Conservation (phyloP, 2,888 invertebrate genomes). For the Ferrisia virgata region DNA sequence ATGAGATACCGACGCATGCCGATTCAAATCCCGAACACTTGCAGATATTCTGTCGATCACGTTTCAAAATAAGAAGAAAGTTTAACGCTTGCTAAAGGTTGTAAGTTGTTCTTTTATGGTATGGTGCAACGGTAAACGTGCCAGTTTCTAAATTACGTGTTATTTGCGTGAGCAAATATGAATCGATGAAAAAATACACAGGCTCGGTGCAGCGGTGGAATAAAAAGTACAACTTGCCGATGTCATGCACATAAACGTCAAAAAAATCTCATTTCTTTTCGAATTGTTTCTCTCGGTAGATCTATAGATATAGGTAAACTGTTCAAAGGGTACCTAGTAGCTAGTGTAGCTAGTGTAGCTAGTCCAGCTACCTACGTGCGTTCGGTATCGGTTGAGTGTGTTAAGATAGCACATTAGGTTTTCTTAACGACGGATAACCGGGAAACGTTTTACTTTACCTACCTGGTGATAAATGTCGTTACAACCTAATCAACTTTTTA, state of each 20-base stretch:
- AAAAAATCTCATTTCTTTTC: background rate
- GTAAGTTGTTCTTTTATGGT: background rate
- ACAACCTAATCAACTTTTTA: background rate
- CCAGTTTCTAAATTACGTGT: background rate
- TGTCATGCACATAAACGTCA: background rate
- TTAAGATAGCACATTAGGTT: background rate
- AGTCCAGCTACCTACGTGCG: too few relatives aligned
- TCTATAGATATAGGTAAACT: too few relatives aligned
- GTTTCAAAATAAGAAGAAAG: background rate
- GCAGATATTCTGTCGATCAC: background rate
- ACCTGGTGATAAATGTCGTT: background rate
- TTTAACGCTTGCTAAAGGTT: background rate
- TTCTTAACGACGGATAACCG: background rate
- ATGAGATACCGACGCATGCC: background rate
- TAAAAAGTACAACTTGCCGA: background rate
- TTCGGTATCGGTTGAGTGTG: background rate
- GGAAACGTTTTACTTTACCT: background rate
- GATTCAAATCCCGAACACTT: background rate
- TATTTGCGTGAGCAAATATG: background rate
- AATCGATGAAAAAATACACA: background rate
- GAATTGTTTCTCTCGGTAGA: background rate
- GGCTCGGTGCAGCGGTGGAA: too few relatives aligned
- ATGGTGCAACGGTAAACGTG: background rate
- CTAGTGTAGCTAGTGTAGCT: too few relatives aligned
- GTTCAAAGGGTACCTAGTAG: too few relatives aligned